Evolutionary conservation across 2,113 vertebrate genomes (phyloP).

Genomic region (Beaufortia kweichowensis): DNA sequence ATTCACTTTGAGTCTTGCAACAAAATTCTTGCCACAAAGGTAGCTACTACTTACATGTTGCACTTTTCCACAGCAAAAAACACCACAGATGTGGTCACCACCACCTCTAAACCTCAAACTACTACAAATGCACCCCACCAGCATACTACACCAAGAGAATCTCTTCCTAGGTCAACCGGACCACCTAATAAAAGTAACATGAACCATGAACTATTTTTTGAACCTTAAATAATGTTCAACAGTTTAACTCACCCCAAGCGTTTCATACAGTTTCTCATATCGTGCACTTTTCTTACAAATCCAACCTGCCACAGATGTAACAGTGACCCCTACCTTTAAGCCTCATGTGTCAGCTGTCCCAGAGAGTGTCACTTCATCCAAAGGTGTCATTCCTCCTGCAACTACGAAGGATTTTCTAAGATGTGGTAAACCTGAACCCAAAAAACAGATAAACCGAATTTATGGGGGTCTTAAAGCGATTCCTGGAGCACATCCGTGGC

Average conservation of each 20-base stretch:
- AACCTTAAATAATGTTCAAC: background rate
- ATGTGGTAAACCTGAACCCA: constrained; percentile 78
- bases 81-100: background rate
- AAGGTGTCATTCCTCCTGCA: background rate
- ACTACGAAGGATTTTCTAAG: constrained; percentile 64
- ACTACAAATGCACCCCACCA: background rate
- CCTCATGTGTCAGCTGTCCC: background rate
- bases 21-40: too few species aligned
- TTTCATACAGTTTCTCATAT: background rate
- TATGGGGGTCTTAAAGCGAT: constrained; percentile 85
- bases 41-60: background rate
- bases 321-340: background rate
- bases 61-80: constrained; percentile 7
- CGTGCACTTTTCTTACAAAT: background rate
- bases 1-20: background rate
- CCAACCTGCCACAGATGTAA: background rate
- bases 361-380: background rate
- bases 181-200: constrained; percentile 2
- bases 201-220: too few species aligned
- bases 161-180: background rate
- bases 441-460: constrained; percentile 70
- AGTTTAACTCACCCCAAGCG: background rate
- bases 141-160: background rate
- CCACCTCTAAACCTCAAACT: background rate
- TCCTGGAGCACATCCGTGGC: constrained; percentile 87